These are phyloP conservation scores for Cinclus cinclus DNA, from an alignment of 2,113 vertebrate genomes.

Conservation along the genomic window DNA sequence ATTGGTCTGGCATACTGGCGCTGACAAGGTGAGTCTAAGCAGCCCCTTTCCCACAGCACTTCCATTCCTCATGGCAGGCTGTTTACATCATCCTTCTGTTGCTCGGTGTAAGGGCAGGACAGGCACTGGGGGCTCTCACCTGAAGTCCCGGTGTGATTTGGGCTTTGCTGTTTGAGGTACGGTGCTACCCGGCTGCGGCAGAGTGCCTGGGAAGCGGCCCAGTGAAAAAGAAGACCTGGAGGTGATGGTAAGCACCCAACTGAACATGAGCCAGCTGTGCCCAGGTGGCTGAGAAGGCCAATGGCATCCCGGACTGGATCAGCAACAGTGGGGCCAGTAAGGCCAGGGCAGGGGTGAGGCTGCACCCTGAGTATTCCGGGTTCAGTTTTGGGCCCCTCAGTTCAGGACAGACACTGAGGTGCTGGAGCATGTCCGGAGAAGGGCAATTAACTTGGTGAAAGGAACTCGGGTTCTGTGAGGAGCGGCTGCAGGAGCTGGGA, in stretches of 20 bases:
- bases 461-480: not conserved
- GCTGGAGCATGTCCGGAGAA: not conserved
- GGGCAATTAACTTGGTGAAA: too few relatives aligned
- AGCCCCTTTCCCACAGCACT: accelerated
- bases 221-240: not conserved
- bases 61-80: not conserved
- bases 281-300: not conserved
- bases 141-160: accelerated
- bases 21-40: too few relatives aligned
- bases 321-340: not conserved
- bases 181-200: accelerated
- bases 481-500: too few relatives aligned
- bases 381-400: not conserved
- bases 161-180: not conserved
- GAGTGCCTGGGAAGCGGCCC: not conserved
- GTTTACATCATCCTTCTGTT: too few relatives aligned
- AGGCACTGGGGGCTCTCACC: accelerated
- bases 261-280: not conserved
- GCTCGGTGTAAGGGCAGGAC: accelerated
- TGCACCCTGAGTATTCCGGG: not conserved
- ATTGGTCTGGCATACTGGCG: not conserved
- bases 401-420: not conserved
- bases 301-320: not conserved
- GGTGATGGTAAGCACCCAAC: too few relatives aligned
- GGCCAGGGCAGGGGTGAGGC: not conserved